phyloP scores from a whole-genome alignment of 2,888 invertebrate genomes.

The Hirtodrosophila histrioides region DNA sequence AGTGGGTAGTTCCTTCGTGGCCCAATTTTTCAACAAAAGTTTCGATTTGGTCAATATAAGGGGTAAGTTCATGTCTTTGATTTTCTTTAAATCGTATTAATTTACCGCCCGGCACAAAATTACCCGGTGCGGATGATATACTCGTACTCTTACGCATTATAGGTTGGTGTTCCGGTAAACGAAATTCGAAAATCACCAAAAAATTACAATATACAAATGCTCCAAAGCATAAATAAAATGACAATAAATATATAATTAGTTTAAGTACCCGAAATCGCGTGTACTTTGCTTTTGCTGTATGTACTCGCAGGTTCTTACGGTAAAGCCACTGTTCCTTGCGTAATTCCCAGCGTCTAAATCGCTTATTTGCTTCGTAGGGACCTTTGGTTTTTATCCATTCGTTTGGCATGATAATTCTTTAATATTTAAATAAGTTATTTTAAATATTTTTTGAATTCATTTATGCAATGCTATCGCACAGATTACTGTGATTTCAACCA shows the following conservation, averaged over 20 bases:
- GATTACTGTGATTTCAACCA: slow-evolving; percentile 8
- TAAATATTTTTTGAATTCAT: background rate
- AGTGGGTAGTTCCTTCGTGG: background rate
- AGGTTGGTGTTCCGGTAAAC: slow-evolving; percentile 18
- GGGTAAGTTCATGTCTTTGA: background rate
- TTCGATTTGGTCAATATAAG: slow-evolving; percentile 33
- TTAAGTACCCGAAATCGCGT: background rate
- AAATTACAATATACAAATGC: slow-evolving; percentile 15
- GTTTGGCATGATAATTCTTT: slow-evolving; percentile 46
- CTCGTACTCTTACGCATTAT: slow-evolving; percentile 35
- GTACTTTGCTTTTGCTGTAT: background rate
- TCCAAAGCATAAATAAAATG: slow-evolving; percentile 19
- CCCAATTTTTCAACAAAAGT: slow-evolving; percentile 35
- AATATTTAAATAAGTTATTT: background rate
- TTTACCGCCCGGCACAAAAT: slow-evolving; percentile 16
- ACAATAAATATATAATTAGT: slow-evolving; percentile 26
- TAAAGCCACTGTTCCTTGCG: background rate
- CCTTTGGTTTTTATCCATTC: slow-evolving; percentile 38
- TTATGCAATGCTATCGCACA: background rate
- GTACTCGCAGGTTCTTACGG: background rate
- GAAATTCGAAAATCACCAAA: slow-evolving; percentile 10
- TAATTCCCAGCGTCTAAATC: slow-evolving; percentile 28
- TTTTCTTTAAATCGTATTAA: slow-evolving; percentile 35
- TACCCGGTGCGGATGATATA: slow-evolving; percentile 45
- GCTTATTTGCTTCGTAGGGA: slow-evolving; percentile 28